Base-by-base conservation (phyloP, 2,888 invertebrate genomes). In the Tryphoninae sp. region DNA sequence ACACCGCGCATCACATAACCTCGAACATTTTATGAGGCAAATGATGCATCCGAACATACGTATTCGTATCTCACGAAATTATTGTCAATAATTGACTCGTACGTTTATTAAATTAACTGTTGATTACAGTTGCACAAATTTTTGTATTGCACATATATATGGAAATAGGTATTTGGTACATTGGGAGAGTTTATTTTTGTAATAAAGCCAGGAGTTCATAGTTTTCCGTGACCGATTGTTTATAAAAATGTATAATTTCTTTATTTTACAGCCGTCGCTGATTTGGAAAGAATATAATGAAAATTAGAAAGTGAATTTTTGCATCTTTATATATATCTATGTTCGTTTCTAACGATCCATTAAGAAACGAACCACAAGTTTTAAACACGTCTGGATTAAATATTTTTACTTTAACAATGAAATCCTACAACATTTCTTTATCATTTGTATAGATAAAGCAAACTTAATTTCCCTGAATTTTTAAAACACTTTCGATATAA, bases 1-100 rank as follows among this genome's bases (percentile, higher is more conserved):
- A 68, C 75, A 81, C 82, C 69, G 77, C 81, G 42, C 68, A 59
- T 33, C 45, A 88, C 88, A 86, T 88, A 88, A 88, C 88, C 88
- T 88, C 73, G 51, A 82, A 79, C 69, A 45, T 51, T 69, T 59
- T 19, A 49, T 53, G 71, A 33, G 45, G 13, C 26, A 49, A 74
- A 78, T 53, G 65, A 77, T 72, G 67, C 67, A 40, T 59, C 61
- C 59, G 42, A 45, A 45, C 62, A 51, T 59, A 68, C 61, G 40
- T 45, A 45, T 45, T 45, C 11, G 45, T 45, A 13, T 45, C 2
- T 45, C 45, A 45, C 45, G 45, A 45, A 45, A 45, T 2, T 45
- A 13, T 13, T 45, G 45, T 45, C 13, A 45, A 11, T 45, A 45
- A 45, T 45, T 45, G 11, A 45, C 45, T 13, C 13, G 45, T 13